Evolutionary conservation across 2,797 vertebrate genomes (phyloP), one percentile per base, ranked within the genome.

Genomic region (Lithobates sylvaticus): DNA sequence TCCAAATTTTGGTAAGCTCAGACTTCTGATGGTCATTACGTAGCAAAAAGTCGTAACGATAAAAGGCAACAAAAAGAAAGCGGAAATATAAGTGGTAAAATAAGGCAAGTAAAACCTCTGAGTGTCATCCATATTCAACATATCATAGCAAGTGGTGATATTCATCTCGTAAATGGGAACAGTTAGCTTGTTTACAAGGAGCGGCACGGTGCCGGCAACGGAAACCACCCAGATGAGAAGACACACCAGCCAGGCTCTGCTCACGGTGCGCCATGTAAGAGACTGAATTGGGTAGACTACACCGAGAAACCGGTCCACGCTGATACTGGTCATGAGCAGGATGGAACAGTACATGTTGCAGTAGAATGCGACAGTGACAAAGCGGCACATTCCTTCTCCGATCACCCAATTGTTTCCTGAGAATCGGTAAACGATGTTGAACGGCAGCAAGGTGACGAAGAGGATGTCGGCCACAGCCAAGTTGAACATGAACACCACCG

Each of bases 301-400:
- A 0, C 95, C 96, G 89, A 96, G 91, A 92, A 97, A 98, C 0
- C 97, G 96, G 90, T 98, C 97, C 0, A 97, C 90, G 50, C 97
- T 98, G 0, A 99, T 98, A 67, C 95, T 96, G 0, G 95, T 91
- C 88, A 98, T 97, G 67, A 99, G 96, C 91, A 94, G 81, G 81
- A 97, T 79, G 27, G 97, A 99, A 86, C 97, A 97, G 87, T 98
- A 98, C 97, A 99, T 99, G 93, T 99, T 99, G n/a, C 92, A 95
- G 29, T 98, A 99, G 89, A 98, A 99, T 0, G 97, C 96, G 0
- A 93, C 96, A 0, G 96, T 96, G 85, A 97, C 78, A 0, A 99
- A 93, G 78, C 96, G 93, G 89, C 98, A 99, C 92, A 97, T 82
- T 0, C 84, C 90, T 0, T 95, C 90, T 0, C 98, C 97, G 18